Conservation (phyloP, 2,113 vertebrate species). For the Eonycteris spelaea region DNA sequence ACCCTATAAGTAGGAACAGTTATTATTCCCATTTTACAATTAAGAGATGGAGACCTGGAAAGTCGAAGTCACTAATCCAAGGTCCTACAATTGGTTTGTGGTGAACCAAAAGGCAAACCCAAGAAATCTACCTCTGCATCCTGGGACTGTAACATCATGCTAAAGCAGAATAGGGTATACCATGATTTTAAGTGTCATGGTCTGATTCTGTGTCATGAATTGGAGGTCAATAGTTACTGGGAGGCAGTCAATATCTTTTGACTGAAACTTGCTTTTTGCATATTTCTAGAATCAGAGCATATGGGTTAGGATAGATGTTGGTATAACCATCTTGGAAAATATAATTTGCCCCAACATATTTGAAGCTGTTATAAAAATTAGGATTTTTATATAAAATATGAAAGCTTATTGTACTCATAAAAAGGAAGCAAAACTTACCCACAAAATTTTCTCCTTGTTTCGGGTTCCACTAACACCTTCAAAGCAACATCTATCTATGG, state of each 20-base stretch:
- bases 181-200: neutral
- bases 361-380: slow-evolving; percentile 4
- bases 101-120: neutral
- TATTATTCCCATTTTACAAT: neutral
- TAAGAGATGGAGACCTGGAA: neutral
- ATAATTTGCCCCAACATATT: neutral
- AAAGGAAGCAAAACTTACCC: neutral
- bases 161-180: neutral
- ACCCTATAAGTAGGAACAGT: neutral
- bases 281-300: neutral
- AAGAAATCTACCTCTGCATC: neutral
- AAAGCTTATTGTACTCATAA: neutral
- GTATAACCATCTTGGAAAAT: neutral
- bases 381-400: slow-evolving; percentile 4
- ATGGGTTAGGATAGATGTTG: neutral
- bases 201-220: neutral
- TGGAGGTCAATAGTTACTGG: neutral
- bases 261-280: neutral
- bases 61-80: neutral
- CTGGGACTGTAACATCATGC: neutral
- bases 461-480: neutral
- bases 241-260: neutral
- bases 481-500: neutral
- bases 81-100: neutral
- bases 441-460: neutral